A percentile compares a stretch with the other conserved stretches of the same genome.
Evolutionary conservation across 2,113 vertebrate genomes (phyloP).

Genomic region (Saguinus imperator): DNA sequence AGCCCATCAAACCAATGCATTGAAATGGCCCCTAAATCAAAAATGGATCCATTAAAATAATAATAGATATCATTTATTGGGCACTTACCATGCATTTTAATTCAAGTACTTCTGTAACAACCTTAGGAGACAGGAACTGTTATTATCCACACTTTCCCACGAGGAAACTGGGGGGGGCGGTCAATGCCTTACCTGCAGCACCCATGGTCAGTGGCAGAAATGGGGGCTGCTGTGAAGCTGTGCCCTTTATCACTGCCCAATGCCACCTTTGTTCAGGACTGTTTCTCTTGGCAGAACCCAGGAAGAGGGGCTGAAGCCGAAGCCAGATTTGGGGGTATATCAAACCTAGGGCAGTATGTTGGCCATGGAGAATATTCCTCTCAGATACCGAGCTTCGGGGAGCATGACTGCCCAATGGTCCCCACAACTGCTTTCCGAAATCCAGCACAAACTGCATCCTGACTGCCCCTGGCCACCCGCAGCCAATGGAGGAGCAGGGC

Average conservation of each 20-base stretch:
- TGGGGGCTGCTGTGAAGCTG: neutral
- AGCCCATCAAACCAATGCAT: neutral
- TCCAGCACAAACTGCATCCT: neutral
- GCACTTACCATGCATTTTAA: neutral
- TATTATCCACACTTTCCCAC: neutral
- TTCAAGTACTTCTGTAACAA: neutral
- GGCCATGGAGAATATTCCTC: neutral
- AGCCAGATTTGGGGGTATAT: no score
- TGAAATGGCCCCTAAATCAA: neutral
- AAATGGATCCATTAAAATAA: neutral
- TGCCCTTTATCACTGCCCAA: neutral
- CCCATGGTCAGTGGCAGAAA: no score
- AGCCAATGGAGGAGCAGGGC: neutral
- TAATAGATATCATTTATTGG: neutral
- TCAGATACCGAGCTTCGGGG: neutral
- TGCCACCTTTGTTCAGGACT: neutral
- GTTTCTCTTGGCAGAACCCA: neutral
- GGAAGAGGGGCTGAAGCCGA: neutral
- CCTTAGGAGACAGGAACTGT: neutral
- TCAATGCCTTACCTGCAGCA: neutral
- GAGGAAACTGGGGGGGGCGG: neutral
- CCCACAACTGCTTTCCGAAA: neutral
- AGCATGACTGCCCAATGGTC: neutral
- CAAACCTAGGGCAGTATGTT: neutral
- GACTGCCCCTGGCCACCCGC: neutral